Percentiles rank a stretch among this genome's conserved stretches.
These are phyloP conservation scores for Lymantria monacha DNA, from an alignment of 2,888 invertebrate species.

Conservation along the genomic window DNA sequence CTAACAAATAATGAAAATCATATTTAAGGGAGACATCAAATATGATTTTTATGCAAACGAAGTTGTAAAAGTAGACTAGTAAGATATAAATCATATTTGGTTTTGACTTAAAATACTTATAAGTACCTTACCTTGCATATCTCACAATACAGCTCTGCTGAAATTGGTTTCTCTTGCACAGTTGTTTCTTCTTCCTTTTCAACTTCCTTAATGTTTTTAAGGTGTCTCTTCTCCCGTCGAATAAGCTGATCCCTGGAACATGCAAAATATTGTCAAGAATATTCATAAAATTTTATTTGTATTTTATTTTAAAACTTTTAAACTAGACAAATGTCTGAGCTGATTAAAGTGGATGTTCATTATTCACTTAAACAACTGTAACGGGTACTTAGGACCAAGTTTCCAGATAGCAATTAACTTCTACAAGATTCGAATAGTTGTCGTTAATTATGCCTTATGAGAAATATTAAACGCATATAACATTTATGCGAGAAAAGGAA, in stretches of 20 bases:
- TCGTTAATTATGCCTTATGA: too few species aligned
- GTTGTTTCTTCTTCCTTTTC: conserved; percentile 6
- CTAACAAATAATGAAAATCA: too few species aligned
- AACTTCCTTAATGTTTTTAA: conserved; percentile 26
- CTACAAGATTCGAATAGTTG: too few species aligned
- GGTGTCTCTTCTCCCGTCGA: conserved; percentile 58
- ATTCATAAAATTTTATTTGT: too few species aligned
- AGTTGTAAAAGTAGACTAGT: too few species aligned
- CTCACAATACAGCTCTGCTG: conserved; percentile 56
- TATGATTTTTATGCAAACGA: too few species aligned
- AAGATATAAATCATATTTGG: too few species aligned
- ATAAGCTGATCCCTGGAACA: conserved; percentile 53
- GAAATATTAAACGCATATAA: too few species aligned
- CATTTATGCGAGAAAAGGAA: too few species aligned
- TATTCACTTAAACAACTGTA: background rate
- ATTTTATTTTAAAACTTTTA: background rate
- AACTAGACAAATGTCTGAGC: background rate
- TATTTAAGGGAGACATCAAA: too few species aligned
- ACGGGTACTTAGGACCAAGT: too few species aligned
- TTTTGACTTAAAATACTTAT: background rate
- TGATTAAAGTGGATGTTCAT: background rate
- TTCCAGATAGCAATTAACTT: too few species aligned
- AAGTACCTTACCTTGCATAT: conserved; percentile 70
- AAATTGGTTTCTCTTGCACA: conserved; percentile 13
- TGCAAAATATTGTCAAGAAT: background rate